Base-by-base conservation (phyloP, 1,140 invertebrate genomes). In the Procambarus clarkii region DNA sequence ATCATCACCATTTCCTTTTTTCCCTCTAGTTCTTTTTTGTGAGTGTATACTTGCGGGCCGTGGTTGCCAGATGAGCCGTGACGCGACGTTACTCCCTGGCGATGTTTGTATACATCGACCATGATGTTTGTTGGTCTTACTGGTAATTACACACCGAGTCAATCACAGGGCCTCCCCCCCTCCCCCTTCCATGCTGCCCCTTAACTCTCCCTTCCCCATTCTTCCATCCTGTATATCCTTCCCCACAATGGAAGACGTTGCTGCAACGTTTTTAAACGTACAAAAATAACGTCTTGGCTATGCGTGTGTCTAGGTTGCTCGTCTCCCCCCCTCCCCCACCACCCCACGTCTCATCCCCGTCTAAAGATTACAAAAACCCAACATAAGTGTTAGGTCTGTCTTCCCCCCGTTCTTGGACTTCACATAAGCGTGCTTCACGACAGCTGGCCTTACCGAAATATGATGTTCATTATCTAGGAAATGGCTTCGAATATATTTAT, bases 381-480 rank as follows among this genome's bases (percentile, higher is more conserved):
- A n/a, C n/a, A n/a, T n/a, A n/a, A n/a, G n/a, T n/a, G n/a, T n/a
- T n/a, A n/a, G n/a, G n/a, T n/a, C n/a, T n/a, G n/a, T 74, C 4
- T 4, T 34, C 69, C 69, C 24, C 21, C 69, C 24, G 13, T 18
- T 45, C 11, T 13, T 34, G 18, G 11, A 54, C 8, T 48, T 58
- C 79, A 54, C 78, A 15, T 64, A 64, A 24, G 21, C 58, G 48
- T 54, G n/a, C n/a, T 54, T 79, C 24, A 81, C 21, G 48, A 58
- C 54, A 81, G 34, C 79, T 9, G 44, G 15, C 50, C 45, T 13
- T 44, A 48, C 44, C 78, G 78, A 81, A 81, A 81, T 81, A 81
- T 81, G 79, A 81, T 81, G 79, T 81, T 81, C 79, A 81, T 81
- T 81, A 81, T 54, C 79, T 54, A 48, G 69, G 60, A 64, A 81